Percentiles rank a stretch among this genome's conserved stretches.
These are phyloP conservation scores for Augochlora pura DNA, from an alignment of 1,140 invertebrate species.

Conservation along the genomic window DNA sequence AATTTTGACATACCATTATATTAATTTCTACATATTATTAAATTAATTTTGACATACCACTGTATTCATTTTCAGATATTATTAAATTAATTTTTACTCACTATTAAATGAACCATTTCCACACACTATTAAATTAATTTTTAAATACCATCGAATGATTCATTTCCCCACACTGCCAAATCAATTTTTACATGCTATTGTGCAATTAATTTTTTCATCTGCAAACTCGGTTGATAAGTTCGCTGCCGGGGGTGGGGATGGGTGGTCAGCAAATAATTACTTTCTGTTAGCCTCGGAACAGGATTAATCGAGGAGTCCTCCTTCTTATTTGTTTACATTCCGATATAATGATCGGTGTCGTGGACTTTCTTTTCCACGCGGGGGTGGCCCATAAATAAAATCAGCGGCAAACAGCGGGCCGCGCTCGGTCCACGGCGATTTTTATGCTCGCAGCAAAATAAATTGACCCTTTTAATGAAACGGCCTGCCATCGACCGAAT, in stretches of 20 bases:
- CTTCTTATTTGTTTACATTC: constrained; percentile 4
- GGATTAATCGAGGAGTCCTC: constrained; percentile 13
- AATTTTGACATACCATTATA: no score
- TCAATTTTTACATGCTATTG: no score
- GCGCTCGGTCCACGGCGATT: neutral
- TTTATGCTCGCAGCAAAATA: neutral
- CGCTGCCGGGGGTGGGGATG: no score
- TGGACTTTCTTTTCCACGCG: neutral
- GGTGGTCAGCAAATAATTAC: neutral
- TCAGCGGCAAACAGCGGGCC: neutral
- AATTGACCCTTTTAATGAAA: neutral
- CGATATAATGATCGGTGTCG: neutral
- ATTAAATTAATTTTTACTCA: no score
- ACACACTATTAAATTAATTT: no score
- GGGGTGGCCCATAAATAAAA: neutral
- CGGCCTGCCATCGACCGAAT: neutral
- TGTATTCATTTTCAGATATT: no score
- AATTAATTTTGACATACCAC: no score
- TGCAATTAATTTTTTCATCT: no score
- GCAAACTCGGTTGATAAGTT: constrained; percentile 7
- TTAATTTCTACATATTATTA: no score
- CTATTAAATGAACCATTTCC: no score
- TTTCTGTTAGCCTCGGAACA: neutral
- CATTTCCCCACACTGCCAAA: no score
- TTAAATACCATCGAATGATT: no score